Evolutionary conservation across 2,888 invertebrate genomes (phyloP).

Genomic region (Caenorhabditis sp.): DNA sequence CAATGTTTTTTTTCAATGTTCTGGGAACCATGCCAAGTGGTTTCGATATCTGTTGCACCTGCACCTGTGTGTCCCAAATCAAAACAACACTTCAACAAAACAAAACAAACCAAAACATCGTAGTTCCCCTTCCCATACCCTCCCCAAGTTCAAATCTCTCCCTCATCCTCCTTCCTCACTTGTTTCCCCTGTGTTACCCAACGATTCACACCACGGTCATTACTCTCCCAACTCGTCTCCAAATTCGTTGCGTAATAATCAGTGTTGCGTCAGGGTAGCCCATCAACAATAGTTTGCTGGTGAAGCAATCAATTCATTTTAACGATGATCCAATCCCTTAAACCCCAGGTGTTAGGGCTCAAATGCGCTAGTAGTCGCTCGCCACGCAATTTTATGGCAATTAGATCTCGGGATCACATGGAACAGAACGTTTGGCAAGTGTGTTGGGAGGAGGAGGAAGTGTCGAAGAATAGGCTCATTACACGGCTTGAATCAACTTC

Average conservation of each 20-base stretch:
- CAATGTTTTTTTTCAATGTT: too few species aligned
- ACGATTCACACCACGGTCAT: slow-evolving; percentile 16
- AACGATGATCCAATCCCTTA: slow-evolving; percentile 57
- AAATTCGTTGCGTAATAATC: slow-evolving; percentile 51
- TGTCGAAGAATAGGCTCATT: slow-evolving; percentile 62
- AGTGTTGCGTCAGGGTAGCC: slow-evolving; percentile 36
- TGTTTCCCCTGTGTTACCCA: slow-evolving; percentile 7
- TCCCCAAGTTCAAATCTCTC: background rate
- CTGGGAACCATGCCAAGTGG: too few species aligned
- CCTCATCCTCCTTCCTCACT: background rate
- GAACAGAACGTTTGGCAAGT: slow-evolving; percentile 4
- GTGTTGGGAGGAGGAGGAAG: slow-evolving; percentile 15
- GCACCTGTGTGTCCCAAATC: too few species aligned
- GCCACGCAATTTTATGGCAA: slow-evolving; percentile 59
- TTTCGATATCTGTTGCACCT: too few species aligned
- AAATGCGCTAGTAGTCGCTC: slow-evolving; percentile 17
- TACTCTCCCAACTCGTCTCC: slow-evolving; percentile 14
- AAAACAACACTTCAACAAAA: too few species aligned
- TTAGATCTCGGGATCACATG: slow-evolving; percentile 27
- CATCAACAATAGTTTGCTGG: slow-evolving; percentile 51
- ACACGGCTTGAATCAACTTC: slow-evolving; percentile 19
- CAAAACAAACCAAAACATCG: too few species aligned
- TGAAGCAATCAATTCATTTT: slow-evolving; percentile 59
- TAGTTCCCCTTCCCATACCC: too few species aligned
- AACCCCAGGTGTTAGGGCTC: slow-evolving; percentile 41